These are phyloP conservation scores for Cordilura impudica DNA, from an alignment of 2,888 invertebrate species.

Conservation along the genomic window DNA sequence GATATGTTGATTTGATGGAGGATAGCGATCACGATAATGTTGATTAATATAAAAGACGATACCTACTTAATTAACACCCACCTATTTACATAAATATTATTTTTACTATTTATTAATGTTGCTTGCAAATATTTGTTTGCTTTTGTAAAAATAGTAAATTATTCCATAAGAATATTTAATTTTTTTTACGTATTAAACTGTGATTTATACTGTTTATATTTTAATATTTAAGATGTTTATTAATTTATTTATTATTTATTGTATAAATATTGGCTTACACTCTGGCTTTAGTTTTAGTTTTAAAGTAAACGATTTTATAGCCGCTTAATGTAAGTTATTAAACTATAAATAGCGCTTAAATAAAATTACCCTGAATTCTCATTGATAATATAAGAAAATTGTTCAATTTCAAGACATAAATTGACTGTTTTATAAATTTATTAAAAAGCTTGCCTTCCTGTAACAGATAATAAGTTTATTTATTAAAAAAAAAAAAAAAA, in stretches of 20 bases:
- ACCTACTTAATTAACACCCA: not conserved
- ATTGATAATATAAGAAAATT: no score
- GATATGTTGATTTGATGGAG: slow-evolving; percentile 56
- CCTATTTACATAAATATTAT: not conserved
- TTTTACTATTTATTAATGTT: slow-evolving; percentile 65
- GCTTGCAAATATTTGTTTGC: slow-evolving; percentile 51
- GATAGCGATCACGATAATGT: slow-evolving; percentile 31
- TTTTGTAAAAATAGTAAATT: slow-evolving; percentile 1
- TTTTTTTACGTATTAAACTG: not conserved
- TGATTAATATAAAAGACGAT: slow-evolving; percentile 10
- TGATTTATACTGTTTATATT: slow-evolving; percentile 6
- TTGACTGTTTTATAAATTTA: no score
- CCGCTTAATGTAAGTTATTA: not conserved
- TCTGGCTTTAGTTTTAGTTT: slow-evolving; percentile 42
- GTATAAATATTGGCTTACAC: slow-evolving; percentile 25
- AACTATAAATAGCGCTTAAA: no score
- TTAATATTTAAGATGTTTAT: not conserved
- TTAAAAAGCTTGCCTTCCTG: slow-evolving; percentile 18
- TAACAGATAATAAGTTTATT: slow-evolving; percentile 34
- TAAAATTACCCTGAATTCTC: no score
- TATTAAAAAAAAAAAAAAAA: slow-evolving; percentile 18
- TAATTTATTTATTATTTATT: slow-evolving; percentile 24
- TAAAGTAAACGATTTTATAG: slow-evolving; percentile 4
- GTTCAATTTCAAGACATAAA: no score
- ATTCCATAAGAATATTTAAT: not conserved